Evolutionary conservation across 1,140 invertebrate genomes (phyloP).

Genomic region (Penaeus vannamei): DNA sequence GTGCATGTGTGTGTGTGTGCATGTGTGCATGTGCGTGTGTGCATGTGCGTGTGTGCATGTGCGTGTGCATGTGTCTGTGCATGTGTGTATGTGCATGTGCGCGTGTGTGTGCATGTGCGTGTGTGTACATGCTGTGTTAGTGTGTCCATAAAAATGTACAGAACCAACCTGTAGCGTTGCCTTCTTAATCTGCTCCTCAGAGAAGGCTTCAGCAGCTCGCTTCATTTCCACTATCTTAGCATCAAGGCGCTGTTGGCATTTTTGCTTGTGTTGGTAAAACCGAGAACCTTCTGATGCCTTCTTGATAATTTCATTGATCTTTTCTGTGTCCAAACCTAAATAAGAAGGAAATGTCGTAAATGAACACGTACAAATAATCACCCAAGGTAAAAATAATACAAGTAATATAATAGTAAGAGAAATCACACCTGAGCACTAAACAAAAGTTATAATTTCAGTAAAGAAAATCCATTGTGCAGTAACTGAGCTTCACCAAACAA

Average conservation of each 20-base stretch:
- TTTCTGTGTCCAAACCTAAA: slow-evolving; percentile 75
- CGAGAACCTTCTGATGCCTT: slow-evolving; percentile 77
- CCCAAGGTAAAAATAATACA: background rate
- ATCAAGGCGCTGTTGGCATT: slow-evolving; percentile 73
- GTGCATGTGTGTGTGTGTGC: too few species aligned
- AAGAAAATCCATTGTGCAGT: too few species aligned
- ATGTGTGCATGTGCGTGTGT: too few species aligned
- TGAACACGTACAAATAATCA: too few species aligned
- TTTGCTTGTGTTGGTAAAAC: slow-evolving; percentile 76
- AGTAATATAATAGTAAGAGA: background rate
- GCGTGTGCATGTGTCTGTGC: too few species aligned
- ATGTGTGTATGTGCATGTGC: too few species aligned
- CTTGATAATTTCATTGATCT: slow-evolving; percentile 77
- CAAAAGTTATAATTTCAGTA: too few species aligned
- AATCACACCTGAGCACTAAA: too few species aligned
- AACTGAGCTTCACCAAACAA: too few species aligned
- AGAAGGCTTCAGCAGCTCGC: slow-evolving; percentile 70
- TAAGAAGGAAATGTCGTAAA: background rate
- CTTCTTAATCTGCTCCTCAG: slow-evolving; percentile 70
- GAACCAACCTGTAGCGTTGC: slow-evolving; percentile 71
- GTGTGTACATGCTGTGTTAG: too few species aligned
- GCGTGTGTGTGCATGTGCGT: too few species aligned
- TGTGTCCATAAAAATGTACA: background rate
- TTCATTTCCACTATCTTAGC: slow-evolving; percentile 73
- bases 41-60: too few species aligned